Evolutionary conservation across 1,140 invertebrate species (phyloP).

Genomic region (Dreissena polymorpha): DNA sequence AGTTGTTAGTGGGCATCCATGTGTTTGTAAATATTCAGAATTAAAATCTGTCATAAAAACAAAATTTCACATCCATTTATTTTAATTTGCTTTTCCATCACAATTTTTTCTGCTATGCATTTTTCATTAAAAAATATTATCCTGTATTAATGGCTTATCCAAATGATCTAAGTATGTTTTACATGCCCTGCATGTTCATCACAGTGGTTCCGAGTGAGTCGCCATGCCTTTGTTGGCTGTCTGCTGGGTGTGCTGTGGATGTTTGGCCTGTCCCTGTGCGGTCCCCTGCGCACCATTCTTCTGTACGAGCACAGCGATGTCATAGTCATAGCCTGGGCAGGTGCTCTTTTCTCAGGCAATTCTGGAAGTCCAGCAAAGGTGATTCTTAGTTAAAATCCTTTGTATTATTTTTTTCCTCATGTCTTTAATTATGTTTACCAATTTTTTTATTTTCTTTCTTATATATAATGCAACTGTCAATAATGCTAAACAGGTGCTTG

Average conservation of each 20-base stretch:
- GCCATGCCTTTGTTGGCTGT: constrained; percentile 79
- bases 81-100: too few species aligned
- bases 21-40: too few species aligned
- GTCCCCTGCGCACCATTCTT: constrained; percentile 80
- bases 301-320: constrained; percentile 81
- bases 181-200: constrained; percentile 19
- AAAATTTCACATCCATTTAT: too few species aligned
- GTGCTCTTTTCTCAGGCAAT: constrained; percentile 77
- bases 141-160: too few species aligned
- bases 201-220: constrained; percentile 78
- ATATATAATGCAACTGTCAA: too few species aligned
- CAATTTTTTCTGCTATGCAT: too few species aligned
- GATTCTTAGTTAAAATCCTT: constrained; percentile 9
- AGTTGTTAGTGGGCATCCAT: too few species aligned
- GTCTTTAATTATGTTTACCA: background rate
- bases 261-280: constrained; percentile 81
- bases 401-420: background rate
- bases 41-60: too few species aligned
- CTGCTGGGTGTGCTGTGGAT: constrained; percentile 80
- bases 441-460: background rate
- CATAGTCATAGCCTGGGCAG: constrained; percentile 80
- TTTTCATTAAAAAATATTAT: too few species aligned
- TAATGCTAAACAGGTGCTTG: too few species aligned
- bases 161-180: too few species aligned
- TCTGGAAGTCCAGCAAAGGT: constrained; percentile 79